Conservation (phyloP, 2,797 vertebrate genomes). For the Echiichthys vipera region DNA sequence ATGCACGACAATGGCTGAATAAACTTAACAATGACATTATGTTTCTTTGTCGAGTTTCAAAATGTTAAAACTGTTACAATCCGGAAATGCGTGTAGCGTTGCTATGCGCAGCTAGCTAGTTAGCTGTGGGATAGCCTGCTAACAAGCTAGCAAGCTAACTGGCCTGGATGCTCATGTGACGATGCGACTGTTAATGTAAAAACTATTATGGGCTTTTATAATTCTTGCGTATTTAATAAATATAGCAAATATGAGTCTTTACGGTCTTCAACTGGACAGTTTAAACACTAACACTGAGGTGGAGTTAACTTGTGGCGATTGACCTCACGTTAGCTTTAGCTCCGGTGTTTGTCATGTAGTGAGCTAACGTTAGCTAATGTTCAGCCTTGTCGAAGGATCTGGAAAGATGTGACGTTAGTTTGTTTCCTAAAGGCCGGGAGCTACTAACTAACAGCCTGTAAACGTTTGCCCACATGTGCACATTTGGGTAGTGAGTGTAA, state of each 20-base stretch:
- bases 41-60: neutral
- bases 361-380: neutral
- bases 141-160: slow-evolving; percentile 40
- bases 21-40: fast-evolving
- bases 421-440: neutral
- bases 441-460: too few species aligned
- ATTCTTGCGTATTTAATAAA: fast-evolving
- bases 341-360: slow-evolving; percentile 15
- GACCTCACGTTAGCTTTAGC: slow-evolving; percentile 67
- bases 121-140: slow-evolving; percentile 35
- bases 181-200: neutral
- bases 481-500: fast-evolving
- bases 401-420: neutral
- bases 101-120: slow-evolving; percentile 53
- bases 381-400: neutral
- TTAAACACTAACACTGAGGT: neutral
- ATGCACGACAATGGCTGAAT: fast-evolving
- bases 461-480: neutral
- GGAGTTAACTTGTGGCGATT: neutral
- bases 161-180: slow-evolving; percentile 45
- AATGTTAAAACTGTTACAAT: neutral
- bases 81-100: slow-evolving; percentile 76
- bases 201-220: too few species aligned
- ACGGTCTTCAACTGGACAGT: fast-evolving
- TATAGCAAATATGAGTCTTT: fast-evolving